Conservation (phyloP, 1,140 invertebrate genomes). For the Bombus ignitus region DNA sequence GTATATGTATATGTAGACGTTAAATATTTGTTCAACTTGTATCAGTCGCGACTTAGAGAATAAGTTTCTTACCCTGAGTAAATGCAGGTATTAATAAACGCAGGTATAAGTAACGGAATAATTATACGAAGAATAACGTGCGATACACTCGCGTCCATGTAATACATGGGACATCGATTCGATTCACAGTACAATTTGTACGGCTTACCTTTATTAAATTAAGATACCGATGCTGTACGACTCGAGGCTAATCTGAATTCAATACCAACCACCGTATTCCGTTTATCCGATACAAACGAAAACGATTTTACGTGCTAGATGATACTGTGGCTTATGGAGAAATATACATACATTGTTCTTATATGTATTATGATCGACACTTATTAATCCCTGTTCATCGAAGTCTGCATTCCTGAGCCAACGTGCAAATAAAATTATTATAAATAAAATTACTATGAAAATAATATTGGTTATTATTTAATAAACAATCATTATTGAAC, state of each 20-base stretch:
- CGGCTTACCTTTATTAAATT: conserved; percentile 51
- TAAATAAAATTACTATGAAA: background rate
- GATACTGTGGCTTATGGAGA: background rate
- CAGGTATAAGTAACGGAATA: background rate
- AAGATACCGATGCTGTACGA: conserved; percentile 41
- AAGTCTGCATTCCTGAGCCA: background rate
- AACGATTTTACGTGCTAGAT: conserved; percentile 15
- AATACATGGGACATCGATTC: conserved; percentile 22
- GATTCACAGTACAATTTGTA: conserved; percentile 46
- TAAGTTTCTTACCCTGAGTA: conserved; percentile 4
- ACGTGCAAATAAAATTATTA: background rate
- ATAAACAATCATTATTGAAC: too few species aligned
- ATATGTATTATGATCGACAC: background rate
- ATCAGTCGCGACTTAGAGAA: background rate
- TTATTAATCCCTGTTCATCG: background rate
- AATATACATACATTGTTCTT: conserved; percentile 39
- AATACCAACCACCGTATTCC: conserved; percentile 24
- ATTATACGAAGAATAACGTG: background rate
- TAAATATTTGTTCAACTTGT: background rate
- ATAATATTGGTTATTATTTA: too few species aligned
- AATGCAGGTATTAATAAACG: conserved; percentile 7
- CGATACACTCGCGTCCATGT: background rate
- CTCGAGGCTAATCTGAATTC: conserved; percentile 39
- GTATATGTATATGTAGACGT: background rate
- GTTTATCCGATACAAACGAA: conserved; percentile 21